Conservation (phyloP, 2,888 invertebrate genomes). For the Latrodectus hesperus region DNA sequence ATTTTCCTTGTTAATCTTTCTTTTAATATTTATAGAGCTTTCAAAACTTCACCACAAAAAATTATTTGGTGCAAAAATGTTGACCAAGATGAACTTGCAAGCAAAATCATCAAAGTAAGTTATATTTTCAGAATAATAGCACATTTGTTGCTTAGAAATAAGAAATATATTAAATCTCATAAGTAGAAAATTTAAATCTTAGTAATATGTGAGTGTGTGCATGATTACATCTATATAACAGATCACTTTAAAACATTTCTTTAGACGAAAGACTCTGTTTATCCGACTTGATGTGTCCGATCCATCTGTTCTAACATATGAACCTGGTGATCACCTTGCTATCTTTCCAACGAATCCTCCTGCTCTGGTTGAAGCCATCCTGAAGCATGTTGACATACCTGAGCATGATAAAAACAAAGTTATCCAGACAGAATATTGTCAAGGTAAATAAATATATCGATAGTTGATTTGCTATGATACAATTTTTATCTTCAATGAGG, state of each 20-base stretch:
- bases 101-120: slow-evolving; percentile 68
- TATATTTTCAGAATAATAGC: background rate
- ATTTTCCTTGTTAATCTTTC: background rate
- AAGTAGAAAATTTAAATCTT: too few species aligned
- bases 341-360: slow-evolving; percentile 74
- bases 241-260: background rate
- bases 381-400: slow-evolving; percentile 72
- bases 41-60: slow-evolving; percentile 84
- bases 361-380: slow-evolving; percentile 73
- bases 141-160: background rate
- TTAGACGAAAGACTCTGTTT: slow-evolving; percentile 79
- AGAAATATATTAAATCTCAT: too few species aligned
- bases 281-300: slow-evolving; percentile 76
- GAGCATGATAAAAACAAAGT: slow-evolving; percentile 72
- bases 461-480: background rate
- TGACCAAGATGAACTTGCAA: slow-evolving; percentile 72
- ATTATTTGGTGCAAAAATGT: slow-evolving; percentile 76
- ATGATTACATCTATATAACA: too few species aligned
- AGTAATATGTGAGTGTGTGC: too few species aligned
- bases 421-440: slow-evolving; percentile 71
- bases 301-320: slow-evolving; percentile 72
- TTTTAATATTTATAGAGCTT: slow-evolving; percentile 76
- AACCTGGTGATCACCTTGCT: slow-evolving; percentile 75
- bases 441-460: slow-evolving; percentile 42
- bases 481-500: background rate